phyloP scores from a whole-genome alignment of 2,888 invertebrate genomes.

The Rotaria macrura region DNA sequence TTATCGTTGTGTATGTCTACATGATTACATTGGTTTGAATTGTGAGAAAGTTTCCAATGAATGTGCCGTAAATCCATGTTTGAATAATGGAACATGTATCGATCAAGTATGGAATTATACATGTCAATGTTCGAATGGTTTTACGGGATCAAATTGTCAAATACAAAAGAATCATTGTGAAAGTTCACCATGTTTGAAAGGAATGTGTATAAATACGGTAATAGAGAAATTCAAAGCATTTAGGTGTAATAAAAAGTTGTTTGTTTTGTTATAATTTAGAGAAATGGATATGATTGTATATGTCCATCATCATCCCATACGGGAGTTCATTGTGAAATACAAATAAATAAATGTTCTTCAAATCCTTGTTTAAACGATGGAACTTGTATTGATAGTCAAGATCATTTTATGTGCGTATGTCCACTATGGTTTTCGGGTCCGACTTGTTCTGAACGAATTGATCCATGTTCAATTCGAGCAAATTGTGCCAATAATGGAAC shows the following conservation, averaged over 20 bases:
- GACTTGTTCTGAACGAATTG: conserved; percentile 24
- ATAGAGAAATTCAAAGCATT: too few species aligned
- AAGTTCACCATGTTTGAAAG: conserved; percentile 27
- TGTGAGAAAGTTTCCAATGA: conserved; percentile 10
- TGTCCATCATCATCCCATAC: conserved; percentile 19
- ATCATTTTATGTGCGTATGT: conserved; percentile 28
- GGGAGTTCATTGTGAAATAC: conserved; percentile 22
- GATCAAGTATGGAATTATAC: conserved; percentile 17
- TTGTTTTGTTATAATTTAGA: background rate
- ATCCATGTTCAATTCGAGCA: conserved; percentile 14
- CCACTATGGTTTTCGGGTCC: conserved; percentile 16
- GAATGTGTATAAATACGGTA: background rate
- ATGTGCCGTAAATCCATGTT: conserved; percentile 27
- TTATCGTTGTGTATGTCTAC: conserved; percentile 28
- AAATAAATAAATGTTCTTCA: conserved; percentile 22
- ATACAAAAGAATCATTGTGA: conserved; percentile 24
- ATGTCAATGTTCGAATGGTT: conserved; percentile 28
- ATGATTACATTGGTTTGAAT: conserved; percentile 20
- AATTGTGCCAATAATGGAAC: conserved; percentile 26
- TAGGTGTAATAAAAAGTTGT: background rate
- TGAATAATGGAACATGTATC: conserved; percentile 30
- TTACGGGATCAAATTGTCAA: conserved; percentile 28
- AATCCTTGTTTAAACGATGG: conserved; percentile 30
- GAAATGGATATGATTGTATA: conserved; percentile 30
- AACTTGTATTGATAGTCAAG: conserved; percentile 25